phyloP scores from a whole-genome alignment of 1,140 invertebrate genomes.

The Drosophila ananassae region DNA sequence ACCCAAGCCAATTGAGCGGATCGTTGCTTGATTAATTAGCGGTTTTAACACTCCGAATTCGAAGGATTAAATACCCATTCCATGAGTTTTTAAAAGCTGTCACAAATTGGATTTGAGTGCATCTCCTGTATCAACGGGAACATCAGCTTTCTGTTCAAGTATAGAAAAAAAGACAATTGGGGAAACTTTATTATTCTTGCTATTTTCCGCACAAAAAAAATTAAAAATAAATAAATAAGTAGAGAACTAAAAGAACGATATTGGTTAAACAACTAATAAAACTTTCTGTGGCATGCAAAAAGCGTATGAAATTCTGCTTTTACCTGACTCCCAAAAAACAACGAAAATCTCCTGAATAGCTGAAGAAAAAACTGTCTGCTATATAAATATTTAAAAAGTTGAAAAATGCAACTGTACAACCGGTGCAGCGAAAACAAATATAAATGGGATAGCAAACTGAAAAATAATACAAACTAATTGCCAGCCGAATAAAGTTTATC shows the following conservation, averaged over 20 bases:
- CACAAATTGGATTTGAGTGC: conserved; percentile 26
- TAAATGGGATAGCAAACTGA: conserved; percentile 34
- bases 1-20: conserved; percentile 18
- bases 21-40: conserved; percentile 26
- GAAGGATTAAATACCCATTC: background rate
- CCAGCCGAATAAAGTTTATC: conserved; percentile 66
- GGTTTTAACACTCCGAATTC: background rate
- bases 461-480: conserved; percentile 76
- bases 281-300: conserved; percentile 62
- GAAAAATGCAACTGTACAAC: conserved; percentile 41
- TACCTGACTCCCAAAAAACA: conserved; percentile 14
- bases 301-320: conserved; percentile 40
- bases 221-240: background rate
- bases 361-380: conserved; percentile 29
- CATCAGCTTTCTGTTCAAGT: conserved; percentile 33
- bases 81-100: conserved; percentile 18
- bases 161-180: conserved; percentile 32
- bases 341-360: background rate
- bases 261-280: conserved; percentile 76
- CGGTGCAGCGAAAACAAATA: conserved; percentile 20
- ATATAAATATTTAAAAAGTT: conserved; percentile 74
- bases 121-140: background rate
- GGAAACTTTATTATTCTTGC: conserved; percentile 45
- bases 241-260: conserved; percentile 22
- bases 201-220: conserved; percentile 15